These are phyloP conservation scores for Naja naja DNA, from an alignment of 2,113 vertebrate species.

Conservation along the genomic window DNA sequence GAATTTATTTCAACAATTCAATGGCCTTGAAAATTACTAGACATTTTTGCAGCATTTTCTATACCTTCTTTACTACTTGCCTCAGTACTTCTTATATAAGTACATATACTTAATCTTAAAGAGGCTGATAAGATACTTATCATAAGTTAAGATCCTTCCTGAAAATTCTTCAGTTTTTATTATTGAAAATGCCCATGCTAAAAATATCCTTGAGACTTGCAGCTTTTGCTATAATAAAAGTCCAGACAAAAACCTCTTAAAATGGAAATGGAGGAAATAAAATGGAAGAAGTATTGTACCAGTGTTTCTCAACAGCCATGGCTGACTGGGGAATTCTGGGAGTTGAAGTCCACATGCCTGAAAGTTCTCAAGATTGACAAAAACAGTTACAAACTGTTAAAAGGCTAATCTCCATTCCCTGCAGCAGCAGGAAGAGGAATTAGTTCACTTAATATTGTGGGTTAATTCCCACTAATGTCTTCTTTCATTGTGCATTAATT, in stretches of 20 bases:
- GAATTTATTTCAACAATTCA: background rate
- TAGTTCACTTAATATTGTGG: conserved; percentile 7
- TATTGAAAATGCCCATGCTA: too few relatives aligned
- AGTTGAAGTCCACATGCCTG: background rate
- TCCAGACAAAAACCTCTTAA: background rate
- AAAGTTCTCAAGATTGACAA: background rate
- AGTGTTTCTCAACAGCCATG: background rate
- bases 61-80: background rate
- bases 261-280: background rate
- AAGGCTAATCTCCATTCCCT: background rate
- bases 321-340: background rate
- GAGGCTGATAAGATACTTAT: background rate
- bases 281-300: background rate
- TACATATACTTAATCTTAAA: background rate
- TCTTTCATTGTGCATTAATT: conserved; percentile 15
- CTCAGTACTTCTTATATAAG: background rate
- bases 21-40: background rate
- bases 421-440: background rate
- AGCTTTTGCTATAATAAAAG: too few relatives aligned
- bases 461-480: background rate
- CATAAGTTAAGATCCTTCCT: too few relatives aligned
- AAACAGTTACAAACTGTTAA: background rate
- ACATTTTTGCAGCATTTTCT: background rate
- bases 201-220: too few relatives aligned
- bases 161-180: too few relatives aligned